Conservation (phyloP, 1,140 invertebrate genomes). For the Aphaenogaster ashmeadi region DNA sequence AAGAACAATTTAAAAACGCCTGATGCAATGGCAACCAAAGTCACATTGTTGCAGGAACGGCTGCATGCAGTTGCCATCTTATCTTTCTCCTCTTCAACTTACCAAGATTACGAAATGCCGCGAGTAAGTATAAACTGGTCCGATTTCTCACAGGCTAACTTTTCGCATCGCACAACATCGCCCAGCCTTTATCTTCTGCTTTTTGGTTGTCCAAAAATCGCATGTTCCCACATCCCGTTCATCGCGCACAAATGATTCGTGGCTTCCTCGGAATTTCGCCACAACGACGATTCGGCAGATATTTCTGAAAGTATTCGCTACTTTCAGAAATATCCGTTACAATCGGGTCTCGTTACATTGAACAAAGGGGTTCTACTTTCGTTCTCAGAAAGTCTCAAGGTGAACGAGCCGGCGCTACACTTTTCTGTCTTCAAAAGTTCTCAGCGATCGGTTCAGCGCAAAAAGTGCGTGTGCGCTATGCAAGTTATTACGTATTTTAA, state of each 20-base stretch:
- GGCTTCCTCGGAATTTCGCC: constrained; percentile 25
- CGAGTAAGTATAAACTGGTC: constrained; percentile 27
- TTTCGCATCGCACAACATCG: neutral
- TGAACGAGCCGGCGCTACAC: constrained; percentile 22
- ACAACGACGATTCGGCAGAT: constrained; percentile 23
- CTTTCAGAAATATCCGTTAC: constrained; percentile 2
- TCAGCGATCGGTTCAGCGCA: constrained; percentile 1
- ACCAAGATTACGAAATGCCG: constrained; percentile 57
- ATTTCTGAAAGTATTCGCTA: neutral
- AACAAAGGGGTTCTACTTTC: constrained; percentile 51
- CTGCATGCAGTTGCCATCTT: neutral
- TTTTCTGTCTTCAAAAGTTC: constrained; percentile 36
- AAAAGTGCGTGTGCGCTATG: neutral
- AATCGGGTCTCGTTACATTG: constrained; percentile 30
- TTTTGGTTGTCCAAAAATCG: constrained; percentile 21
- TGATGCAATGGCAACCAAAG: constrained; percentile 45
- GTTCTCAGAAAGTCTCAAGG: constrained; percentile 62
- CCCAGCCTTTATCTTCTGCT: constrained; percentile 16
- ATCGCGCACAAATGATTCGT: neutral
- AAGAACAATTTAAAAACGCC: constrained; percentile 29
- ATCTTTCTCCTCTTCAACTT: neutral
- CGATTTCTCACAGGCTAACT: constrained; percentile 45
- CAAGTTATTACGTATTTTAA: constrained; percentile 17
- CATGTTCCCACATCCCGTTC: constrained; percentile 5
- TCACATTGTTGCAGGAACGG: constrained; percentile 23